Conservation (phyloP, 2,888 invertebrate species). For the Phrixothrix hirtus region DNA sequence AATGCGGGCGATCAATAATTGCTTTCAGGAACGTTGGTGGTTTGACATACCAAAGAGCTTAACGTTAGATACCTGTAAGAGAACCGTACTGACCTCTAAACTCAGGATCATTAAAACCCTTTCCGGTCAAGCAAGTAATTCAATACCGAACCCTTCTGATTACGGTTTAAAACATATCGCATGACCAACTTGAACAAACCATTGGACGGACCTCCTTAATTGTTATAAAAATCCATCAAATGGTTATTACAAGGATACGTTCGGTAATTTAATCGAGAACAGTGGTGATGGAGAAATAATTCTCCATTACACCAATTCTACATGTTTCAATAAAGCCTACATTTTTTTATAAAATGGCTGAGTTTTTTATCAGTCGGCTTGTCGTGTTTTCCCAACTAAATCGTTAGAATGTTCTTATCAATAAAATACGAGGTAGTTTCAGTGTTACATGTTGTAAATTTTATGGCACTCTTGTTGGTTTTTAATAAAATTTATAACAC, state of each 20-base stretch:
- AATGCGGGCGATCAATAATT: no score
- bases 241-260: no score
- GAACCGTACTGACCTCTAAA: slow-evolving; percentile 13
- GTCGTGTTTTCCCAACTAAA: not conserved
- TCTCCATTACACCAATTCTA: no score
- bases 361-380: not conserved
- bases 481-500: not conserved
- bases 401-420: not conserved
- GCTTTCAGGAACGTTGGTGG: not conserved
- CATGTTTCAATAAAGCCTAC: no score
- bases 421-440: not conserved
- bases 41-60: not conserved
- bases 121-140: slow-evolving; percentile 24
- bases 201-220: not conserved
- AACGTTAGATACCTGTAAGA: slow-evolving; percentile 9
- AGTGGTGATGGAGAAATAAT: no score
- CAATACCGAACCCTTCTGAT: slow-evolving; percentile 14
- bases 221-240: not conserved
- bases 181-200: slow-evolving; percentile 3
- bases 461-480: not conserved
- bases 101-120: slow-evolving; percentile 22
- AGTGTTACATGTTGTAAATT: not conserved
- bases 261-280: no score
- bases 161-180: slow-evolving; percentile 15
- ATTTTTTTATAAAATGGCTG: not conserved